Percentiles rank a stretch among this genome's conserved stretches.
These are phyloP conservation scores for Drosophila azteca DNA, from an alignment of 1,140 invertebrate species.

Conservation along the genomic window DNA sequence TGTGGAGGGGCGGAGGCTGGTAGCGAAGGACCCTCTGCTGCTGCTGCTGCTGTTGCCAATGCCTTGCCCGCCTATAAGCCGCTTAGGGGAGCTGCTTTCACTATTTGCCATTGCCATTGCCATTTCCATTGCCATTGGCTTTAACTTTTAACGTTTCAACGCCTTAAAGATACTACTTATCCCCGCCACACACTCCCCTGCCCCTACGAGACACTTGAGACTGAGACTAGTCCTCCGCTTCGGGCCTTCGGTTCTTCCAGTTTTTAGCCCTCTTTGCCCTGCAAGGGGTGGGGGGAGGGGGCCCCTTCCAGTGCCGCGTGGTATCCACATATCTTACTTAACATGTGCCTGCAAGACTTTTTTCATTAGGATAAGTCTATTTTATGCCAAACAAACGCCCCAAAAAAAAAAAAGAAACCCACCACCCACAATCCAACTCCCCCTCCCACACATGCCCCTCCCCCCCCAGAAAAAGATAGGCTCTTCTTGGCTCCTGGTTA, in stretches of 20 bases:
- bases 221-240: neutral
- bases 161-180: constrained; percentile 59
- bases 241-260: constrained; percentile 9
- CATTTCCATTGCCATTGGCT: constrained; percentile 53
- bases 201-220: neutral
- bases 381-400: constrained; percentile 72
- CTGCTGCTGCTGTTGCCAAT: constrained; percentile 30
- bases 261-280: constrained; percentile 9
- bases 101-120: constrained; percentile 38
- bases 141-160: constrained; percentile 80
- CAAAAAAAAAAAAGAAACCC: neutral
- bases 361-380: constrained; percentile 83
- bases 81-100: neutral
- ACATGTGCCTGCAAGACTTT: constrained; percentile 76
- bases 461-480: neutral
- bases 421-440: too few relatives aligned
- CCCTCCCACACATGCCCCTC: neutral
- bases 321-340: constrained; percentile 80
- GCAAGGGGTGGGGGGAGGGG: too few relatives aligned
- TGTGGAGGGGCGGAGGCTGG: too few relatives aligned
- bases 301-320: constrained; percentile 25
- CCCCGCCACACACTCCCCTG: too few relatives aligned
- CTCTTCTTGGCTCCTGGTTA: neutral
- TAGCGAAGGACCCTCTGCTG: neutral
- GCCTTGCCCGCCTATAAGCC: constrained; percentile 26